Conservation (phyloP, 2,797 vertebrate species). For the Pelodytes ibericus region DNA sequence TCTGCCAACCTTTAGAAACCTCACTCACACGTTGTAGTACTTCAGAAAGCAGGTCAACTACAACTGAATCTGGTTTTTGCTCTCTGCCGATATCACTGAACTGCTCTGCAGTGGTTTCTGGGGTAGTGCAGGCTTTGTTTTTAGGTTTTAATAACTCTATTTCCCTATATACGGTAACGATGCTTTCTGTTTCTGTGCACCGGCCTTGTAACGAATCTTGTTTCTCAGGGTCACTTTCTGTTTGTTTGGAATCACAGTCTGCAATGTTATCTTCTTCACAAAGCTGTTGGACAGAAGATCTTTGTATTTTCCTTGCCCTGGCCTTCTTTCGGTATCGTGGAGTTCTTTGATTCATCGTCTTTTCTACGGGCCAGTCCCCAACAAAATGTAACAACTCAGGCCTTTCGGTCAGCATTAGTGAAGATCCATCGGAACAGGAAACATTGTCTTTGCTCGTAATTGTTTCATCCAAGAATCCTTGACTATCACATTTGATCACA, state of each 20-base stretch:
- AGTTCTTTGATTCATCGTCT: slow-evolving; percentile 79
- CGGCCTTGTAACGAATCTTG: slow-evolving; percentile 48
- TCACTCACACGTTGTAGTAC: slow-evolving; percentile 48
- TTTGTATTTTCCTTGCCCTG: slow-evolving; percentile 56
- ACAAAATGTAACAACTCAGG: slow-evolving; percentile 77
- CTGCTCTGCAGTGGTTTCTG: slow-evolving; percentile 65
- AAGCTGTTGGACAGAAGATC: slow-evolving; percentile 19
- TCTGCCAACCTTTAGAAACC: slow-evolving; percentile 52
- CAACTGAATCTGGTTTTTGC: slow-evolving; percentile 51
- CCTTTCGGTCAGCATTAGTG: slow-evolving; percentile 42
- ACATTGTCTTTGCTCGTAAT: slow-evolving; percentile 45
- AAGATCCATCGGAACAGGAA: slow-evolving; percentile 57
- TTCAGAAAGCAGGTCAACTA: slow-evolving; percentile 46
- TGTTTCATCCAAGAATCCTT: slow-evolving; percentile 49
- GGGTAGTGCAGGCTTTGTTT: slow-evolving; percentile 25
- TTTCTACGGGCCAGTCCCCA: slow-evolving; percentile 88
- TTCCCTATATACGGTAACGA: slow-evolving; percentile 40
- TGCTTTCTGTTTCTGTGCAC: slow-evolving; percentile 21
- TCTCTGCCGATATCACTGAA: slow-evolving; percentile 59
- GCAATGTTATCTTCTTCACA: slow-evolving; percentile 41
- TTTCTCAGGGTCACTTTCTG: slow-evolving; percentile 3
- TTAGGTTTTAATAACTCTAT: slow-evolving; percentile 36
- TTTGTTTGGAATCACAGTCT: slow-evolving; percentile 37
- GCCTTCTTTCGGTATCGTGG: slow-evolving; percentile 68
- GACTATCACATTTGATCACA: neutral